A percentile compares a stretch with the other conserved stretches of the same genome.
These are phyloP conservation scores for Archilochus colubris DNA, from an alignment of 2,113 vertebrate genomes.

Conservation along the genomic window DNA sequence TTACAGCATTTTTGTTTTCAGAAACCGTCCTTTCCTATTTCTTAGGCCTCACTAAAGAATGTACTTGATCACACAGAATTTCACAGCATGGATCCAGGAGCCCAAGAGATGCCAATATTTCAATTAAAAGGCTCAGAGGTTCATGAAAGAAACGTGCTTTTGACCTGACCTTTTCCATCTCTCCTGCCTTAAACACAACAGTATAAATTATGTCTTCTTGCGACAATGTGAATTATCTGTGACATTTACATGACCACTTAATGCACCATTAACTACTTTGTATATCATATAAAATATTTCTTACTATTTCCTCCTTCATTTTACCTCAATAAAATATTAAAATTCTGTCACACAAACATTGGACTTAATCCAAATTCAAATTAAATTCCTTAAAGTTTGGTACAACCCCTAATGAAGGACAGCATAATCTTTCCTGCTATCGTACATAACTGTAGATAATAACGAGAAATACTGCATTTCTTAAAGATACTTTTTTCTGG, in stretches of 20 bases:
- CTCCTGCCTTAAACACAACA: not conserved
- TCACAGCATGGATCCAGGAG: constrained; percentile 8
- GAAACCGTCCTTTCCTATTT: constrained; percentile 43
- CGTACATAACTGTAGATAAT: constrained; percentile 31
- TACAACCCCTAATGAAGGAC: constrained; percentile 53
- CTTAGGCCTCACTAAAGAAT: not conserved
- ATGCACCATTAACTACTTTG: constrained; percentile 20
- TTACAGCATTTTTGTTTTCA: constrained; percentile 66
- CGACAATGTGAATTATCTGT: not conserved
- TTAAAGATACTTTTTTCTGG: constrained; percentile 61
- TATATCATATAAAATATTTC: constrained; percentile 47
- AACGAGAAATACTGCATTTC: constrained; percentile 55
- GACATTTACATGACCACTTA: constrained; percentile 29
- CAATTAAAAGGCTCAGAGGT: not conserved
- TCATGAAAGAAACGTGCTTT: not conserved
- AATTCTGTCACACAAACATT: constrained; percentile 39
- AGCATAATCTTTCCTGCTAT: not conserved
- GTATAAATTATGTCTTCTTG: not conserved
- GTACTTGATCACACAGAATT: not conserved
- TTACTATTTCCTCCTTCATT: constrained; percentile 49
- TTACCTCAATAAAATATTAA: constrained; percentile 31
- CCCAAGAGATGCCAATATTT: not conserved
- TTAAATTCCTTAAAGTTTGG: constrained; percentile 63
- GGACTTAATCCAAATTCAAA: constrained; percentile 57
- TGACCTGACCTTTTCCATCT: not conserved